Conservation (phyloP, 2,113 vertebrate genomes). For the Sinocyclocheilus anshuiensis region DNA sequence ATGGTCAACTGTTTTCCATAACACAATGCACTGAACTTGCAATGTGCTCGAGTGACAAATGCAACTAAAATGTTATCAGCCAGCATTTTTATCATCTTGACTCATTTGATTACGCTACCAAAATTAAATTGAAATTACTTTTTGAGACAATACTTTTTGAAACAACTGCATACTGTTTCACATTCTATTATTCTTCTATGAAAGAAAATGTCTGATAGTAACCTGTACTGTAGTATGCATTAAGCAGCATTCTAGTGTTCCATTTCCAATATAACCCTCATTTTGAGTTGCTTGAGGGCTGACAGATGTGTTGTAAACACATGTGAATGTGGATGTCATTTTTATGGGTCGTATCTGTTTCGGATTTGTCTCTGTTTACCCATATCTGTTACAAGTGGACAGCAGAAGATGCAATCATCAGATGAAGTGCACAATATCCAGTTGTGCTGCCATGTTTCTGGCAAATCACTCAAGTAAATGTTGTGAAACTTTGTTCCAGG, state of each 20-base stretch:
- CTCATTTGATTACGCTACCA: neutral
- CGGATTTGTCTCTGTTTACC: neutral
- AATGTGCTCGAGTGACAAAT: neutral
- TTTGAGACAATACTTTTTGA: neutral
- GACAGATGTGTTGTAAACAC: neutral
- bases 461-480: slow-evolving; percentile 12
- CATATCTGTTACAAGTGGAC: neutral
- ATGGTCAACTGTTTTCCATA: neutral
- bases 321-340: slow-evolving; percentile 14
- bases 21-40: neutral
- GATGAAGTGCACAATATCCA: neutral
- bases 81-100: neutral
- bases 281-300: neutral
- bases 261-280: neutral
- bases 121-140: neutral
- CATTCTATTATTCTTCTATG: neutral
- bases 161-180: neutral
- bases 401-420: slow-evolving; percentile 21
- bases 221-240: neutral
- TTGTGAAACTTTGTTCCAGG: slow-evolving; percentile 41
- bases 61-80: neutral
- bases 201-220: neutral
- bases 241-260: neutral
- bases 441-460: slow-evolving; percentile 26
- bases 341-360: slow-evolving; percentile 27